These are phyloP conservation scores for Panagrolaimus sp. DNA, from an alignment of 1,140 invertebrate species.

Conservation along the genomic window DNA sequence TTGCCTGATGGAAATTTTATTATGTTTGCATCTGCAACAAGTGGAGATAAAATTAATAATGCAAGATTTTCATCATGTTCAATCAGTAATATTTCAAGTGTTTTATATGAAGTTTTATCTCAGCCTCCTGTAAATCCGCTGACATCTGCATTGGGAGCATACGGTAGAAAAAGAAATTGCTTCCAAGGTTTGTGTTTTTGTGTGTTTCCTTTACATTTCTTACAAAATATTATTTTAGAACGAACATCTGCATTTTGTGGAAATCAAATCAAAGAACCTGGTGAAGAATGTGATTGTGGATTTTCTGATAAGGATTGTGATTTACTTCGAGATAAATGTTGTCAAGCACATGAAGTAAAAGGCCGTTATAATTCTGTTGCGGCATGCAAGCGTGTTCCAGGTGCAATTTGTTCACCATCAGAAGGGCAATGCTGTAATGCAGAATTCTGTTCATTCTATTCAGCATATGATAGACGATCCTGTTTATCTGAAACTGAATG, in stretches of 20 bases:
- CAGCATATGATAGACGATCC: slow-evolving; percentile 58
- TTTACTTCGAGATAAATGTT: slow-evolving; percentile 69
- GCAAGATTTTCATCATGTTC: slow-evolving; percentile 88
- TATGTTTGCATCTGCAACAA: slow-evolving; percentile 92
- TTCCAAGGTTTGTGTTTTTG: slow-evolving; percentile 67
- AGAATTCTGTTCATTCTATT: slow-evolving; percentile 73
- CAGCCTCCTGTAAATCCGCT: slow-evolving; percentile 32
- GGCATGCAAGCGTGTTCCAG: slow-evolving; percentile 72
- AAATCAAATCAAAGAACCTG: slow-evolving; percentile 90
- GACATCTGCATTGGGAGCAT: slow-evolving; percentile 16
- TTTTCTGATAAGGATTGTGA: slow-evolving; percentile 91
- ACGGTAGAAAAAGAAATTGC: slow-evolving; percentile 86
- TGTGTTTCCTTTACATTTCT: no score
- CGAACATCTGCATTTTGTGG: slow-evolving; percentile 93
- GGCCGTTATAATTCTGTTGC: slow-evolving; percentile 61
- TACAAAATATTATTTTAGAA: no score
- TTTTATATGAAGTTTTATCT: slow-evolving; percentile 69
- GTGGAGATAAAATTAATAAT: slow-evolving; percentile 86
- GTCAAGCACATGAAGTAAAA: slow-evolving; percentile 69
- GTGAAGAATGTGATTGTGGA: slow-evolving; percentile 97
- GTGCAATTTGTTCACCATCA: slow-evolving; percentile 82
- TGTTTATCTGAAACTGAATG: slow-evolving; percentile 59
- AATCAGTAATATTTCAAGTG: slow-evolving; percentile 86
- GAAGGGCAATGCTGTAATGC: slow-evolving; percentile 87
- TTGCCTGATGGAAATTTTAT: slow-evolving; percentile 90